Base-by-base conservation (phyloP, 2,797 vertebrate genomes). In the Pteropus rufus region DNA sequence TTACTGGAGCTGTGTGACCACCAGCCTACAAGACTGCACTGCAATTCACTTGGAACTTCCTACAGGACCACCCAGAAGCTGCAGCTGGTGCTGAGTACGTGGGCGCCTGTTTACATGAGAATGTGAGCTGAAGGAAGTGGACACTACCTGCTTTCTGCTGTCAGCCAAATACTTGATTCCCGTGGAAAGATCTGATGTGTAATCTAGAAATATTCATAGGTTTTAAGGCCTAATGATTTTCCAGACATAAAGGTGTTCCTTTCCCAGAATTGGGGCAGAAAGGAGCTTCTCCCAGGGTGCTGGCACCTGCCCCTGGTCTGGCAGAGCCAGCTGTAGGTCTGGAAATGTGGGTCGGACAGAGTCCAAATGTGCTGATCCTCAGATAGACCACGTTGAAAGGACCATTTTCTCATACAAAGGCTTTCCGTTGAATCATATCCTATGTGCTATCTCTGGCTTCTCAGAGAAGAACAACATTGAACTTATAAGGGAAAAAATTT, bases 11-110 rank as follows among this genome's bases (percentile, higher is more conserved):
- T 15, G 34, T 77, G 60, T 97, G 96, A 94, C 95, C 91, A 94
- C 72, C 87, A 94, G 76, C 94, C 94, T 65, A 72, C 46, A 89
- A 1, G 41, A 75, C 62, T 81, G 70, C 36, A 18, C 44, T 79
- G 86, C 77, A 87, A 36, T 96, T 73, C 88, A 65, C 62, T 85
- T 81, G 93, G 80, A 97, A 96, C 93, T 90, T 93, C 96, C 80
- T 84, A 73, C 85, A 70, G 77, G 96, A 97, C 97, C 97, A 98
- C 97, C 97, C 97, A 97, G 96, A 72, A 97, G 91, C 81, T 85
- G 94, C 96, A 98, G 95, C 95, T 97, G 97, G 70, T 89, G 75
- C 89, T n/a, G 49, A 81, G 36, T 23, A 44, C 2, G 89, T 83
- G 94, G 85, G 93, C 4, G 88, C 83, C 60, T 96, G 96, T 97